Evolutionary conservation across 2,113 vertebrate genomes (phyloP).

Genomic region (Sinocyclocheilus anophthalmus): DNA sequence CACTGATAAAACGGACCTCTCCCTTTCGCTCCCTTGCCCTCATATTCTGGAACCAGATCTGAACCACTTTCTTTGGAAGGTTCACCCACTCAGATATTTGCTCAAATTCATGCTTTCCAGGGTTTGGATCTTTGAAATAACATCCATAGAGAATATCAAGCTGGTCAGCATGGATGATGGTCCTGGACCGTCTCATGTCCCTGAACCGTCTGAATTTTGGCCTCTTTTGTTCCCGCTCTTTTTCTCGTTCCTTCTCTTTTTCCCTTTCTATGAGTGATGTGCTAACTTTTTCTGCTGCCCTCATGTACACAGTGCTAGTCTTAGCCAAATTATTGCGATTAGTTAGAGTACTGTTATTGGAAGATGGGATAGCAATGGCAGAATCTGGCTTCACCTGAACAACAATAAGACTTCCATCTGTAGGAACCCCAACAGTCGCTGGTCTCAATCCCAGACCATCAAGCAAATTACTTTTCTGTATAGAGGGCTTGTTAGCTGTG

Average conservation of each 20-base stretch:
- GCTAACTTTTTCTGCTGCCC: slow-evolving; percentile 69
- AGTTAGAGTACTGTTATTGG: slow-evolving; percentile 63
- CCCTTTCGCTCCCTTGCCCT: slow-evolving; percentile 89
- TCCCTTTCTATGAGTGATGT: slow-evolving; percentile 66
- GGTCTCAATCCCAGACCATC: slow-evolving; percentile 77
- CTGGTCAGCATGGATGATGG: slow-evolving; percentile 89
- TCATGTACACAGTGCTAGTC: slow-evolving; percentile 68
- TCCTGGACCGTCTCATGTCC: slow-evolving; percentile 83
- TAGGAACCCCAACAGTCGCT: slow-evolving; percentile 65
- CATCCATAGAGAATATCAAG: slow-evolving; percentile 89
- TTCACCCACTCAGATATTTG: slow-evolving; percentile 90
- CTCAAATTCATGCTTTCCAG: slow-evolving; percentile 88
- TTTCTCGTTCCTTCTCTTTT: slow-evolving; percentile 63
- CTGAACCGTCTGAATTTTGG: slow-evolving; percentile 73
- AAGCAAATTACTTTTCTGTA: slow-evolving; percentile 74
- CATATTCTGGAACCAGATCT: slow-evolving; percentile 96
- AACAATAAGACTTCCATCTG: slow-evolving; percentile 70
- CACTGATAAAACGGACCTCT: slow-evolving; percentile 83
- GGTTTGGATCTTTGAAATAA: slow-evolving; percentile 92
- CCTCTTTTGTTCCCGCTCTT: slow-evolving; percentile 67
- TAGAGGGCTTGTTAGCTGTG: slow-evolving; percentile 65
- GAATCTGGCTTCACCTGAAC: slow-evolving; percentile 78
- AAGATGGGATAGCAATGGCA: slow-evolving; percentile 57
- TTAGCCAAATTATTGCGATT: slow-evolving; percentile 71
- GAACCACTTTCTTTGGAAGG: slow-evolving; percentile 90